Evolutionary conservation across 2,797 vertebrate species (phyloP).

Genomic region (Anomalospiza imberbis): DNA sequence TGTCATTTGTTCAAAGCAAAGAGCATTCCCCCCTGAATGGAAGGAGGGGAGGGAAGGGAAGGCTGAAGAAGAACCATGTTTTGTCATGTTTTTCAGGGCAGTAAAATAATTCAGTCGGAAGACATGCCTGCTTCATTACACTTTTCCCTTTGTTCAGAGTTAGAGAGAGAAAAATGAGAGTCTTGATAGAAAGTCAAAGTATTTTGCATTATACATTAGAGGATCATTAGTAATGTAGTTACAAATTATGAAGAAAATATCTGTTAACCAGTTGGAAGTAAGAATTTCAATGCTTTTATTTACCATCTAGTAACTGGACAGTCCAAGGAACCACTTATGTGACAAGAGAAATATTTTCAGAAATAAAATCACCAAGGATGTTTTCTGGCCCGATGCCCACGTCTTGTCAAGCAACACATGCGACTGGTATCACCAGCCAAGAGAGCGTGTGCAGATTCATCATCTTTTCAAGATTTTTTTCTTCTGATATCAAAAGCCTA

Average conservation of each 20-base stretch:
- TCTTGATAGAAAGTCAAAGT: not conserved
- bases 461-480: not conserved
- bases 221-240: not conserved
- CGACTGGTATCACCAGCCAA: accelerated
- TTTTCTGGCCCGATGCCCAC: not conserved
- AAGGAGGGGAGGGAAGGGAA: not conserved
- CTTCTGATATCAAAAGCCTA: not conserved
- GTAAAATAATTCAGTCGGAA: not conserved
- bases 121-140: not conserved
- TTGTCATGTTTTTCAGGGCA: not conserved
- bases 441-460: accelerated
- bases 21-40: not conserved
- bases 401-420: accelerated
- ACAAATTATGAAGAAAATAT: not conserved
- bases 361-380: not conserved
- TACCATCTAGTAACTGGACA: not conserved
- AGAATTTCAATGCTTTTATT: conserved; percentile 5
- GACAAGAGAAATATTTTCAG: not conserved
- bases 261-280: not conserved
- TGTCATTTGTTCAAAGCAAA: not conserved
- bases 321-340: not conserved
- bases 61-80: not conserved
- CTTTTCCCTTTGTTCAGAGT: not conserved
- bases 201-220: not conserved
- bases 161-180: not conserved